Evolutionary conservation across 2,888 invertebrate genomes (phyloP).

Genomic region (Thymelicus sylvestris): DNA sequence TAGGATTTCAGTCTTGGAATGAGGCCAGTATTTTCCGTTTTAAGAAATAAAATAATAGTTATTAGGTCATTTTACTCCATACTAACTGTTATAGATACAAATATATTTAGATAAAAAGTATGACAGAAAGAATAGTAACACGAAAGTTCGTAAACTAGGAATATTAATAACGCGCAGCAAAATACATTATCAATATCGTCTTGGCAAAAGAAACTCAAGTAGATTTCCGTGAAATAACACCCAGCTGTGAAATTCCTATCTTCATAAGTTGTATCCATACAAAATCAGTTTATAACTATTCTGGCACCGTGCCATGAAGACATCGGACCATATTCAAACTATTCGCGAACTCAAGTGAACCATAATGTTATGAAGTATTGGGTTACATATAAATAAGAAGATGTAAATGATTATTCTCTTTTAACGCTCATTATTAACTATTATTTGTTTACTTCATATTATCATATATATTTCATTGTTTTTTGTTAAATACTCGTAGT

Average conservation of each 20-base stretch:
- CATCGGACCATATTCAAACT: background rate
- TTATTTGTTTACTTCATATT: background rate
- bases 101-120: no score
- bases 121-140: no score
- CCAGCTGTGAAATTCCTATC: constrained; percentile 5
- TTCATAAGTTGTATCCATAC: constrained; percentile 16
- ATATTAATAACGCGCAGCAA: no score
- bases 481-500: no score
- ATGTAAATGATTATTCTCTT: background rate
- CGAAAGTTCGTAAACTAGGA: no score
- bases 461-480: no score
- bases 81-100: no score
- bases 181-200: background rate
- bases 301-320: constrained; percentile 6
- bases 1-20: no score
- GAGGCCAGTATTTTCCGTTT: no score
- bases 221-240: background rate
- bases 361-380: background rate
- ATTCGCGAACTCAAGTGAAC: background rate
- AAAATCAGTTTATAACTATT: constrained; percentile 7
- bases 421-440: background rate
- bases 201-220: background rate
- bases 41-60: no score
- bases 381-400: background rate
- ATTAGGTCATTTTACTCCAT: no score